These are phyloP conservation scores for Eilema griseolum DNA, from an alignment of 2,888 invertebrate genomes.

Conservation along the genomic window DNA sequence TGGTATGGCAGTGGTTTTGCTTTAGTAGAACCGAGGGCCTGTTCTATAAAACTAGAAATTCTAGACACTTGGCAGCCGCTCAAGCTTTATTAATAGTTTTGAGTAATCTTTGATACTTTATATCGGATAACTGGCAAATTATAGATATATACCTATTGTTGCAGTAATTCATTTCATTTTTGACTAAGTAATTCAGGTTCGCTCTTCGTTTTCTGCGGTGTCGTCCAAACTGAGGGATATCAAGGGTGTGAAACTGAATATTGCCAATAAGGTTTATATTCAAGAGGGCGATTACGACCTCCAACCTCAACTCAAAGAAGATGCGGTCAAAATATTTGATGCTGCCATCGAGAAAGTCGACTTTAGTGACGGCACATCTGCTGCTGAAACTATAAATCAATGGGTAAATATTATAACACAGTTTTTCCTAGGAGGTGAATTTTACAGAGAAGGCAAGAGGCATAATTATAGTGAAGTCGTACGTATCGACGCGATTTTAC, in stretches of 20 bases:
- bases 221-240: slow-evolving; percentile 69
- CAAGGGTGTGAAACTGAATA: slow-evolving; percentile 87
- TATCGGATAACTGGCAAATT: background rate
- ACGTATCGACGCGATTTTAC: background rate
- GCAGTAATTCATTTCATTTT: background rate
- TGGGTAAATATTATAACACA: slow-evolving; percentile 87
- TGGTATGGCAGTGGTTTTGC: too few species aligned
- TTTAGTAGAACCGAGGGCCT: too few species aligned
- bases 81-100: background rate
- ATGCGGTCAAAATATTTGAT: slow-evolving; percentile 88
- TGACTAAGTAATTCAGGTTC: slow-evolving; percentile 64
- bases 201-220: slow-evolving; percentile 69
- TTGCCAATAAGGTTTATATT: slow-evolving; percentile 92
- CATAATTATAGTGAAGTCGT: too few species aligned
- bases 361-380: slow-evolving; percentile 83
- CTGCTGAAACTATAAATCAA: slow-evolving; percentile 89
- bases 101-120: background rate
- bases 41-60: too few species aligned
- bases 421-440: too few species aligned
- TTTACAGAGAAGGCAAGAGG: too few species aligned
- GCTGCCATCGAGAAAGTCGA: slow-evolving; percentile 89
- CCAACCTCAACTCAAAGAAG: slow-evolving; percentile 83
- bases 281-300: slow-evolving; percentile 83
- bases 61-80: background rate
- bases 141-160: background rate